These are phyloP conservation scores for Nyctibius bracteatus DNA, from an alignment of 2,113 vertebrate genomes.

Conservation along the genomic window DNA sequence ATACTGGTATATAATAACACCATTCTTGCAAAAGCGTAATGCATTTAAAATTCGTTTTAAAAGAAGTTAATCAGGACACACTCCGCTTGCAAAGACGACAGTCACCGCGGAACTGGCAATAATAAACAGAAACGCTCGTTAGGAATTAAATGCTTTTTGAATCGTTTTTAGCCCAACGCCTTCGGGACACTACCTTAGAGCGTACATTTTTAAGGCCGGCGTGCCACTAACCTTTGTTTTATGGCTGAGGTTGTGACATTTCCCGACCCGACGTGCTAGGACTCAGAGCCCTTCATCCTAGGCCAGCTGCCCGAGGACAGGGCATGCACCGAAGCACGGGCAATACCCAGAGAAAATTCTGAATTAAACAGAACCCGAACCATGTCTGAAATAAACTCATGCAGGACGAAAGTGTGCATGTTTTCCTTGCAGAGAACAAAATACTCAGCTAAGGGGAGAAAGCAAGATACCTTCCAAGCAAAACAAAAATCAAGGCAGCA, in stretches of 20 bases:
- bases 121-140: fast-evolving
- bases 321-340: background rate
- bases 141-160: background rate
- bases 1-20: background rate
- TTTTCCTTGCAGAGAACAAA: background rate
- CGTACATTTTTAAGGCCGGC: background rate
- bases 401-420: background rate
- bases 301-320: background rate
- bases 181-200: background rate
- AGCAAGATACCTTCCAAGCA: background rate
- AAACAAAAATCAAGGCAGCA: background rate
- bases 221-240: background rate
- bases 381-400: background rate
- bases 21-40: background rate
- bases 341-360: background rate
- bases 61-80: background rate
- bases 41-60: background rate
- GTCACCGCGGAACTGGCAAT: fast-evolving
- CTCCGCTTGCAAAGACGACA: fast-evolving
- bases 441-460: background rate
- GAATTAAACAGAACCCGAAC: background rate
- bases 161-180: background rate
- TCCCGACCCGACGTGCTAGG: background rate
- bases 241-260: background rate
- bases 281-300: background rate